These are phyloP conservation scores for Panagrolaimus sp. DNA, from an alignment of 1,140 invertebrate genomes.

Conservation along the genomic window DNA sequence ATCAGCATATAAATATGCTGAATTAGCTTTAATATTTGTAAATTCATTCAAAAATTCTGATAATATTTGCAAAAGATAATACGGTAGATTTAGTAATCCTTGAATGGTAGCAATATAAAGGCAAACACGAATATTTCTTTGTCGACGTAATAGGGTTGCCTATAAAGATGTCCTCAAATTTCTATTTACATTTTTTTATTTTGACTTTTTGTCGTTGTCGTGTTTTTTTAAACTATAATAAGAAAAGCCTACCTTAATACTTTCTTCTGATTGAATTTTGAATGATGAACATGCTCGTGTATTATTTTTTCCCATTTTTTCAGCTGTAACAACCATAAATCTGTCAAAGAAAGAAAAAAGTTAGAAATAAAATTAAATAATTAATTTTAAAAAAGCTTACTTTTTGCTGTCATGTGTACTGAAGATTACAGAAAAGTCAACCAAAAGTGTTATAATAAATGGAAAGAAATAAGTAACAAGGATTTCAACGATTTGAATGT, in stretches of 20 bases:
- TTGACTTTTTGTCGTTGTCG: no score
- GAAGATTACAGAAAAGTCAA: slow-evolving; percentile 1
- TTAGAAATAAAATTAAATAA: background rate
- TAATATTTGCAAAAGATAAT: background rate
- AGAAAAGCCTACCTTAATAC: background rate
- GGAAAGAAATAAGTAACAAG: background rate
- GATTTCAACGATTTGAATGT: background rate
- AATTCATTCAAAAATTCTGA: background rate
- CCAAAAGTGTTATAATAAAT: slow-evolving; percentile 1
- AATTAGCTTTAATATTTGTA: background rate
- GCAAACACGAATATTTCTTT: slow-evolving; percentile 1
- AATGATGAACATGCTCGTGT: background rate
- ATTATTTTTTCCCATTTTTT: slow-evolving; percentile 9
- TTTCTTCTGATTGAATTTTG: slow-evolving; percentile 12
- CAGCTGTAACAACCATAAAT: background rate
- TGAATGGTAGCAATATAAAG: background rate
- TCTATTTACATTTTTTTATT: no score
- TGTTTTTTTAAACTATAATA: background rate
- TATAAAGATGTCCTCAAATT: background rate
- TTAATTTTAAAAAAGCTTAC: background rate
- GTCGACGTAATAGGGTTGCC: slow-evolving; percentile 1
- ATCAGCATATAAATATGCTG: background rate
- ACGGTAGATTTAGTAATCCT: slow-evolving; percentile 6
- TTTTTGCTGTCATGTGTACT: background rate
- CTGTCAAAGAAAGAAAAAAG: background rate